Evolutionary conservation across 1,140 invertebrate genomes (phyloP).

Genomic region (Bombus pyrosoma): DNA sequence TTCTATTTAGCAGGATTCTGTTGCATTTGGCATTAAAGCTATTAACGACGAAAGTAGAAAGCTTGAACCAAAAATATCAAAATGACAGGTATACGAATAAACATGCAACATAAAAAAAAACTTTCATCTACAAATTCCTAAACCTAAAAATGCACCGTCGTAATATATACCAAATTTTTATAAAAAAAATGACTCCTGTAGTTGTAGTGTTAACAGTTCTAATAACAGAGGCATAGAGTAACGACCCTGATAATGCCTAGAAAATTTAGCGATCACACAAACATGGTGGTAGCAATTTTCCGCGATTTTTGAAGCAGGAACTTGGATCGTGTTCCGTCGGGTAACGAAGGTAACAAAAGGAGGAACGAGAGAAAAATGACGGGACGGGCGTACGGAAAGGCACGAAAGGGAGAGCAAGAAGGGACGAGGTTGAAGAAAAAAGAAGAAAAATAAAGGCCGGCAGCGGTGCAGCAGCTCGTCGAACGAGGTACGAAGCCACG

Average conservation of each 20-base stretch:
- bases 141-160: too few relatives aligned
- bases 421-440: not conserved
- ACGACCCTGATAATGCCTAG: too few relatives aligned
- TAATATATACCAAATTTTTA: too few relatives aligned
- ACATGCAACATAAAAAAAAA: too few relatives aligned
- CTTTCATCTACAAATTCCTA: too few relatives aligned
- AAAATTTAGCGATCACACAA: not conserved
- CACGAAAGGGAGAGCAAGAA: not conserved
- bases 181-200: too few relatives aligned
- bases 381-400: conserved; percentile 4
- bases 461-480: conserved; percentile 41
- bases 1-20: not conserved
- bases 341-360: not conserved
- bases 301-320: conserved; percentile 32
- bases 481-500: conserved; percentile 57
- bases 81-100: too few relatives aligned
- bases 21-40: too few relatives aligned
- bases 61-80: too few relatives aligned
- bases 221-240: not conserved
- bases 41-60: too few relatives aligned
- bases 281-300: conserved; percentile 22
- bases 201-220: not conserved
- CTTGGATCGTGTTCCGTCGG: conserved; percentile 1
- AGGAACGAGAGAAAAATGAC: conserved; percentile 9
- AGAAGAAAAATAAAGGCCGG: conserved; percentile 29